Evolutionary conservation across 2,888 invertebrate species (phyloP), one percentile per base, ranked within the genome.

Genomic region (Lomographa bimaculata): DNA sequence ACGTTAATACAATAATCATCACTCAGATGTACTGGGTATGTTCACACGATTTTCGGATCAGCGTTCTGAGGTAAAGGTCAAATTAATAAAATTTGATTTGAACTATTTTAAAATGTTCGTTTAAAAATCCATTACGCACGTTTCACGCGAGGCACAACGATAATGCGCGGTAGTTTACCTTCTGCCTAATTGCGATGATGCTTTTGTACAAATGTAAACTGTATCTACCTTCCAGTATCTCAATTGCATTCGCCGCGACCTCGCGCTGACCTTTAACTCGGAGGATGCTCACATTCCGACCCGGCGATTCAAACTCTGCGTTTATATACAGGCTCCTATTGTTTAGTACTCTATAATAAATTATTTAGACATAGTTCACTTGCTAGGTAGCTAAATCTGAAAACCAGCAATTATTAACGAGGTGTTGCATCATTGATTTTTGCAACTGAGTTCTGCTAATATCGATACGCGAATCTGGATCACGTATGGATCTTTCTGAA

Each of bases 201-300:
- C 62, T 68, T 70, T 72, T 72, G 67, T 70, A 48, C 52, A 54
- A 54, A 46, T 55, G 50, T 57, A 55, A 52, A 57, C 47, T 49
- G 43, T 56, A 60, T 50, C 54, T 65, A 59, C 59, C 55, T 64
- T 55, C 54, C 54, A 64, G 59, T 60, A 60, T 57, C 60, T 58
- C 52, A 57, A 51, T 54, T 58, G 63, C 57, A 60, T 62, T 64
- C 60, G 54, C 29, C 37, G 45, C 60, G 75, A 79, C 84, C 83
- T 84, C 82, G 79, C 44, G 9, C 27, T 72, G 75, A 81, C 82
- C 83, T 84, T 84, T 83, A 56, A 48, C 53, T 56, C 44, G 39
- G 75, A 81, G 78, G 83, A 83, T 84, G 80, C 74, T 70, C 76
- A 77, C 83, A 85, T 87, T 85, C 84, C 84, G 58, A 71, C 60